Conservation (phyloP, 2,797 vertebrate species). For the Onychomys torridus region DNA sequence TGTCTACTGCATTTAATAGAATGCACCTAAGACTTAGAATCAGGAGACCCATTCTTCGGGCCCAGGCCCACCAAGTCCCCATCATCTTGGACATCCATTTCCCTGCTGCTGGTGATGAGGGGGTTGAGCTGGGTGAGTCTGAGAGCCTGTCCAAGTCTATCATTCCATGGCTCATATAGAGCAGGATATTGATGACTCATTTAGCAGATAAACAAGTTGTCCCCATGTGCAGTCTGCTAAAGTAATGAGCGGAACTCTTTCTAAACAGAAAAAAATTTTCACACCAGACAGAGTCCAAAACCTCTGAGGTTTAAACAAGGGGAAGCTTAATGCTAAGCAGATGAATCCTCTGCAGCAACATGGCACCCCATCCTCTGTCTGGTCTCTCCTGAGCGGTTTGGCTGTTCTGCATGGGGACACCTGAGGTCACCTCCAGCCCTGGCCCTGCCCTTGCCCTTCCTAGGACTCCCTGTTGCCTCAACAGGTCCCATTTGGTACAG, state of each 20-base stretch:
- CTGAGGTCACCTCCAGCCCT: constrained; percentile 70
- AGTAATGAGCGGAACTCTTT: constrained; percentile 86
- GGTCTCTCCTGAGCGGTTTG: constrained; percentile 82
- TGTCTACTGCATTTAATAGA: not conserved
- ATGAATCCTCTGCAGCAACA: constrained; percentile 88
- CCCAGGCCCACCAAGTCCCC: not conserved
- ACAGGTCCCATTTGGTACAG: not conserved
- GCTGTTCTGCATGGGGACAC: constrained; percentile 78
- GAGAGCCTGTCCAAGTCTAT: constrained; percentile 53
- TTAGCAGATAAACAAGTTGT: constrained; percentile 84
- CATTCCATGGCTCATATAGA: constrained; percentile 64
- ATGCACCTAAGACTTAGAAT: not conserved
- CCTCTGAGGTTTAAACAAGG: constrained; percentile 88
- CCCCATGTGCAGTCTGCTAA: constrained; percentile 80
- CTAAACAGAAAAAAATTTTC: constrained; percentile 86
- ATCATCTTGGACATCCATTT: not conserved
- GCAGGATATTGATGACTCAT: constrained; percentile 86
- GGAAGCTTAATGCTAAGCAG: constrained; percentile 89
- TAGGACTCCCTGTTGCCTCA: not conserved
- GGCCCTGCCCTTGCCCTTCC: not conserved
- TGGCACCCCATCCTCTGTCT: constrained; percentile 83
- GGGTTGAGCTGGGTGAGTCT: not conserved
- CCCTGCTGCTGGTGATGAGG: not conserved
- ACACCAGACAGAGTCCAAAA: constrained; percentile 87
- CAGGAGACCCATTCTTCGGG: not conserved